phyloP scores from a whole-genome alignment of 1,140 invertebrate genomes.

The Heliconius hewitsoni region DNA sequence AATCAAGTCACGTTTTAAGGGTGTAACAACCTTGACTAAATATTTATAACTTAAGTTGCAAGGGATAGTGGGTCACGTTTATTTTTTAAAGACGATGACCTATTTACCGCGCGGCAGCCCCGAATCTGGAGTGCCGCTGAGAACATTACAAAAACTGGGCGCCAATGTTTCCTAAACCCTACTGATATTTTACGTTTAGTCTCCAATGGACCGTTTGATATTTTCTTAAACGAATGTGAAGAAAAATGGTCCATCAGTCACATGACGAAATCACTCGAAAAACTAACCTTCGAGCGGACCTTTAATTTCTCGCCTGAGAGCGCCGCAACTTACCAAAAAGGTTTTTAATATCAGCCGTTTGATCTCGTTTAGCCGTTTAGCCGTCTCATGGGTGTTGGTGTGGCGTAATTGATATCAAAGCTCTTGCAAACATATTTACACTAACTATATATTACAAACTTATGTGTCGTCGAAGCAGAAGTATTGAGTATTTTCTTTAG shows the following conservation, averaged over 20 bases:
- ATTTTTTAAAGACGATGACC: conserved; percentile 14
- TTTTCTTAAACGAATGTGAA: conserved; percentile 20
- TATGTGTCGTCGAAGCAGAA: neutral
- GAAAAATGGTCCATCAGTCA: conserved; percentile 45
- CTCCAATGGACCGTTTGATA: conserved; percentile 14
- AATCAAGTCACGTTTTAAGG: conserved; percentile 21
- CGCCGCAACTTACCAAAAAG: conserved; percentile 46
- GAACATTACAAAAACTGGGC: neutral
- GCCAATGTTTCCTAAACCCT: neutral
- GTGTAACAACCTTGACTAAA: conserved; percentile 21
- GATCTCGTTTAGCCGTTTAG: conserved; percentile 53
- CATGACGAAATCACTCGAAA: conserved; percentile 48
- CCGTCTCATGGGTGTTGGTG: conserved; percentile 40
- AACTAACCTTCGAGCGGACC: conserved; percentile 50
- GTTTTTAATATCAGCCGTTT: conserved; percentile 58
- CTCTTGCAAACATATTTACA: conserved; percentile 20
- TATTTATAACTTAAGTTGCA: conserved; percentile 20
- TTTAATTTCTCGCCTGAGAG: conserved; percentile 64
- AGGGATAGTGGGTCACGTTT: conserved; percentile 18
- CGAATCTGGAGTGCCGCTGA: neutral
- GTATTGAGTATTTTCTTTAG: neutral
- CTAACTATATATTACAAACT: neutral
- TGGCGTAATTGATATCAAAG: conserved; percentile 36
- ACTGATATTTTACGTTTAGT: conserved; percentile 1
- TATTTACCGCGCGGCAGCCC: neutral